Evolutionary conservation across 2,888 invertebrate genomes (phyloP), one percentile per base, ranked within the genome.

Genomic region (Aleiodes testaceus): DNA sequence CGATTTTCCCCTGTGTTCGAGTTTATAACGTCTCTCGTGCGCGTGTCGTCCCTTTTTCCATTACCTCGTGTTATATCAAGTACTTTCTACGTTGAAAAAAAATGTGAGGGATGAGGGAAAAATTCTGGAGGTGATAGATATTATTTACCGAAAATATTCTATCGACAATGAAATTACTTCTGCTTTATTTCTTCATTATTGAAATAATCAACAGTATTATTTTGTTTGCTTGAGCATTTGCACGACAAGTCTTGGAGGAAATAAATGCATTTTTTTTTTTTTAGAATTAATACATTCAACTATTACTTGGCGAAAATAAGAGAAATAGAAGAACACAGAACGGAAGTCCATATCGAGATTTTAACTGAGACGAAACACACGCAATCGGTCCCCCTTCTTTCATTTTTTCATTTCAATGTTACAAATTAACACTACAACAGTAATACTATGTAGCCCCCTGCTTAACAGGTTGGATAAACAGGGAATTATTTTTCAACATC

Each of bases 1-100:
- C 75, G 77, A 77, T 77, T 75, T 77, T 74, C 69, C 36, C 67
- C 64, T 22, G 63, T 73, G 74, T 74, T 77, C 72, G 75, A 75
- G 75, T 75, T 74, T 72, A 22, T 45, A n/a, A 63, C 6, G 59
- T 59, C 36, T 42, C 36, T 59, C 16, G 59, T 59, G 59, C 59
- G 59, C 59, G 36, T 59, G 59, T 59, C 53, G 26, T 53, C 12
- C 22, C 59, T 36, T 59, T 59, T 36, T 59, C 36, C 59, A 16
- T 59, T 36, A 36, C 22, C 53, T 53, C 22, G 42, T 59, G 59
- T 36, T 36, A 36, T 14, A 16, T 42, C 59, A 59, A 16, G 14
- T 16, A 36, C 59, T 59, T 59, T 59, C 14, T 42, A 16, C 6
- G 36, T 16, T 3, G 36, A 30, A 30, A n/a, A n/a, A 18, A 20